Evolutionary conservation across 2,888 invertebrate genomes (phyloP).

Genomic region (Chymomyza fuscimana): DNA sequence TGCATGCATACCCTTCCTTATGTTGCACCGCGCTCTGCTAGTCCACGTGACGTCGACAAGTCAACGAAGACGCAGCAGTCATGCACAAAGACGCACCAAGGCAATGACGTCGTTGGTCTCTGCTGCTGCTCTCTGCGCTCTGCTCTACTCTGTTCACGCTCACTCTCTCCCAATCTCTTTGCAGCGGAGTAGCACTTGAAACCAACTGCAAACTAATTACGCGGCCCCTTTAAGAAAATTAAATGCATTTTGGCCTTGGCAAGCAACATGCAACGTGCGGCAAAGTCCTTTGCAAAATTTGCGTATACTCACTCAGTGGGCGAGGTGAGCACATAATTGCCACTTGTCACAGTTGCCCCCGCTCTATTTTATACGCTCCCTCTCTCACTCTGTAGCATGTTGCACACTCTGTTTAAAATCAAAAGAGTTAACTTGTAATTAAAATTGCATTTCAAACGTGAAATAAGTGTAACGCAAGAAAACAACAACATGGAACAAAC

Average conservation of each 20-base stretch:
- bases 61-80: neutral
- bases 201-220: slow-evolving; percentile 64
- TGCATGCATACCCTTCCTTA: slow-evolving; percentile 2
- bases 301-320: slow-evolving; percentile 42
- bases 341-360: slow-evolving; percentile 47
- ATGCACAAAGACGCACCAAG: neutral
- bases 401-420: slow-evolving; percentile 28
- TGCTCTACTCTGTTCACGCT: neutral
- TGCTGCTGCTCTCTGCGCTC: no score
- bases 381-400: neutral
- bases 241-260: slow-evolving; percentile 66
- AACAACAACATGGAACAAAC: neutral
- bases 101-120: neutral
- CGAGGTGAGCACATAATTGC: slow-evolving; percentile 62
- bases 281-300: slow-evolving; percentile 42
- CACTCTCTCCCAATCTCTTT: slow-evolving; percentile 1
- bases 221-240: slow-evolving; percentile 69
- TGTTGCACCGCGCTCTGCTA: neutral
- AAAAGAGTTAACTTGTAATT: slow-evolving; percentile 64
- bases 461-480: slow-evolving; percentile 26
- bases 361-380: neutral
- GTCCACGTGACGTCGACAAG: neutral
- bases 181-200: slow-evolving; percentile 20
- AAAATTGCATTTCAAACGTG: slow-evolving; percentile 52
- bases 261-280: slow-evolving; percentile 54